Conservation (phyloP, 2,888 invertebrate genomes). For the Thysanoteuthis rhombus region DNA sequence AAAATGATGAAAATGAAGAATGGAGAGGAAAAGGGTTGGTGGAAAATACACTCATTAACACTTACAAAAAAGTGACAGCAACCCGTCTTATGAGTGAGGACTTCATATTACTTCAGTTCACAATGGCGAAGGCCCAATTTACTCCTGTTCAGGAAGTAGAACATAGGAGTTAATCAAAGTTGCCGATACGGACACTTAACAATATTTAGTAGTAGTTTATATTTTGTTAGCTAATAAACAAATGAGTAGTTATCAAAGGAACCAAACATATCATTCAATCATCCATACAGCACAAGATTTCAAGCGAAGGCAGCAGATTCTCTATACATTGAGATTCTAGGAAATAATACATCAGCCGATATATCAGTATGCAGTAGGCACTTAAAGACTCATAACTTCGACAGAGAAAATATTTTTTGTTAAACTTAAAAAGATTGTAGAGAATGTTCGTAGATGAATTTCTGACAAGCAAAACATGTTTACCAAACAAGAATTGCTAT, state of each 20-base stretch:
- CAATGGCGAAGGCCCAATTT: slow-evolving; percentile 29
- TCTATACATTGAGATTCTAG: not conserved
- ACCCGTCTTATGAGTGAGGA: slow-evolving; percentile 28
- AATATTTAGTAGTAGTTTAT: slow-evolving; percentile 15
- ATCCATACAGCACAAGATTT: not conserved
- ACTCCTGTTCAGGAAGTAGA: slow-evolving; percentile 31
- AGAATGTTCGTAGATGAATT: too few species aligned
- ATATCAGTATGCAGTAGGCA: too few species aligned
- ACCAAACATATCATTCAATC: not conserved
- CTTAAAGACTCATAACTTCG: too few species aligned
- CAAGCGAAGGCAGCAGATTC: not conserved
- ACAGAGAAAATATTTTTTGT: too few species aligned
- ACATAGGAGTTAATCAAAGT: slow-evolving; percentile 28
- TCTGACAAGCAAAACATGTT: too few species aligned
- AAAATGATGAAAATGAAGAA: not conserved
- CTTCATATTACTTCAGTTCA: slow-evolving; percentile 30
- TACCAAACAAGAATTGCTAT: not conserved
- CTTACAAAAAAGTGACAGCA: slow-evolving; percentile 30
- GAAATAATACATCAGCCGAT: too few species aligned
- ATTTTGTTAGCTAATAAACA: not conserved
- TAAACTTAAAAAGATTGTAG: too few species aligned
- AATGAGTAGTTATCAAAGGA: not conserved
- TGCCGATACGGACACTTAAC: slow-evolving; percentile 19
- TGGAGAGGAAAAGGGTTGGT: slow-evolving; percentile 23
- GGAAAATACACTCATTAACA: slow-evolving; percentile 32